A percentile compares a stretch with the other conserved stretches of the same genome.
phyloP scores from a whole-genome alignment of 2,797 vertebrate genomes.

The Notolepis coatsorum region DNA sequence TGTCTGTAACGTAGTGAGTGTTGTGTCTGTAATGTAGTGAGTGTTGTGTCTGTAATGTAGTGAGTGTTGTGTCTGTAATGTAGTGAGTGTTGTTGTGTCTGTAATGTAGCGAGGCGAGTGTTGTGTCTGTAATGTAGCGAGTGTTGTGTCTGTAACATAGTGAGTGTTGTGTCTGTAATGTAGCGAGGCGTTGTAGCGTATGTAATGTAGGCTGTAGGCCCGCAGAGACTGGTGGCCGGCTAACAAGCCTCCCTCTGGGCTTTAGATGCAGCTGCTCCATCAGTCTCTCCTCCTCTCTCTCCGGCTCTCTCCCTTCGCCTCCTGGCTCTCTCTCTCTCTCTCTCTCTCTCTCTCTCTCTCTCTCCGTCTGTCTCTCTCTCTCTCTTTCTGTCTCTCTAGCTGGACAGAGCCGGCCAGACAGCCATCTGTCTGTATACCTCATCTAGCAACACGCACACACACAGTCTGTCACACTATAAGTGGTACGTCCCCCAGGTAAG shows the following conservation, averaged over 20 bases:
- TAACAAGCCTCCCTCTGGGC: constrained; percentile 49
- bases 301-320: not conserved
- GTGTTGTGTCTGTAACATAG: no score
- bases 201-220: constrained; percentile 19
- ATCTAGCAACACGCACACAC: constrained; percentile 37
- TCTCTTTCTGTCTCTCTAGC: constrained; percentile 19
- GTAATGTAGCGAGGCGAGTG: no score
- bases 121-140: no score
- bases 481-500: constrained; percentile 31
- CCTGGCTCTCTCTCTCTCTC: constrained; percentile 18
- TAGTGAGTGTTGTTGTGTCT: no score
- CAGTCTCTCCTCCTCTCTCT: constrained; percentile 15
- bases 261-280: constrained; percentile 52
- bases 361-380: not conserved
- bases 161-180: not conserved
- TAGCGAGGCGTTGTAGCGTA: not conserved
- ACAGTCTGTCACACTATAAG: constrained; percentile 23
- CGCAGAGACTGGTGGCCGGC: constrained; percentile 36
- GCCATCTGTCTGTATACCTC: constrained; percentile 58
- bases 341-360: constrained; percentile 14
- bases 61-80: no score
- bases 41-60: no score
- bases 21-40: no score
- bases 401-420: constrained; percentile 50
- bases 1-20: no score